Percentiles rank a stretch among this genome's conserved stretches.
Conservation (phyloP, 2,797 vertebrate species). For the Typhlichthys eigenmanni region DNA sequence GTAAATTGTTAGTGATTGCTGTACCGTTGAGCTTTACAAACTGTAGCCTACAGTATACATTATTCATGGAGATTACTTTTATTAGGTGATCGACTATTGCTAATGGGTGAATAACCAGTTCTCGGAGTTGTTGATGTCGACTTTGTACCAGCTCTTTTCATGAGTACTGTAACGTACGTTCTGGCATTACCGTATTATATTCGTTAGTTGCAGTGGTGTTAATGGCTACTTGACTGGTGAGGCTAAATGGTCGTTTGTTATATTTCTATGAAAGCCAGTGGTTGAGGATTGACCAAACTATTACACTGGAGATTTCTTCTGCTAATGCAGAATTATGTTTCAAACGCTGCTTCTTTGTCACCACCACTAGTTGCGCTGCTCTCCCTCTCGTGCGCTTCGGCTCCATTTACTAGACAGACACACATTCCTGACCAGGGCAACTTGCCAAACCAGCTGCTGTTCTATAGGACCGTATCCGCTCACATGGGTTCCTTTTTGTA, state of each 20-base stretch:
- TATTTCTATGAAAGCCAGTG: slow-evolving; percentile 22
- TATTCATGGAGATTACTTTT: background rate
- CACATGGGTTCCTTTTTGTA: slow-evolving; percentile 24
- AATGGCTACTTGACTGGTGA: background rate
- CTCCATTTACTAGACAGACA: slow-evolving; percentile 68
- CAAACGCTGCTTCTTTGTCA: slow-evolving; percentile 55
- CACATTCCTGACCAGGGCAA: slow-evolving; percentile 72
- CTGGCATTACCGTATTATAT: background rate
- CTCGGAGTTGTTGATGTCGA: background rate
- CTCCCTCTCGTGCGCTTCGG: slow-evolving; percentile 50
- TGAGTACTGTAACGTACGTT: background rate
- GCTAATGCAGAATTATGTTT: slow-evolving; percentile 46
- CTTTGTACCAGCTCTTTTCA: too few relatives aligned
- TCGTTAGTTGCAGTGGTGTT: background rate
- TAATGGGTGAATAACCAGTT: background rate
- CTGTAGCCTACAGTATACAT: background rate
- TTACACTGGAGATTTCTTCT: slow-evolving; percentile 26
- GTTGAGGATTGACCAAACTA: background rate
- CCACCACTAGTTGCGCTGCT: slow-evolving; percentile 32
- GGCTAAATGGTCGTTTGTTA: background rate
- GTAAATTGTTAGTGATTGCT: too few relatives aligned
- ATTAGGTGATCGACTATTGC: too few relatives aligned
- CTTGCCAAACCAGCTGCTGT: slow-evolving; percentile 75
- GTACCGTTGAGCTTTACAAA: too few relatives aligned
- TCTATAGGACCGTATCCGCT: slow-evolving; percentile 73